Evolutionary conservation across 1,140 invertebrate species (phyloP).

Genomic region (Scaptodrosophila lebanonensis): DNA sequence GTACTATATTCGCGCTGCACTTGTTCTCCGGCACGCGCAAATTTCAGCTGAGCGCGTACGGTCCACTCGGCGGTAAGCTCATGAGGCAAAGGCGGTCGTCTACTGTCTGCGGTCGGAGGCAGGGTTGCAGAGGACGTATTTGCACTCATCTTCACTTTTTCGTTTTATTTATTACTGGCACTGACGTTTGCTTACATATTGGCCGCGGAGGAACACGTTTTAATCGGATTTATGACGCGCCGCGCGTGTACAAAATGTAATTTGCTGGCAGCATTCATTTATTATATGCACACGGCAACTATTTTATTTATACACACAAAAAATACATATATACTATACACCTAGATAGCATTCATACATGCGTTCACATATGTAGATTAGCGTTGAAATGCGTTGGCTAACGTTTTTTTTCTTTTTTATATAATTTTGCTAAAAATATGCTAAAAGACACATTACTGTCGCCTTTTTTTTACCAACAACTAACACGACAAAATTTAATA

Average conservation of each 20-base stretch:
- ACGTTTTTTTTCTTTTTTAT: slow-evolving; percentile 36
- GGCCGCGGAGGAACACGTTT: too few relatives aligned
- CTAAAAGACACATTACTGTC: slow-evolving; percentile 22
- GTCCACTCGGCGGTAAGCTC: slow-evolving; percentile 76
- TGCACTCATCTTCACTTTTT: too few relatives aligned
- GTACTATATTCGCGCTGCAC: slow-evolving; percentile 50
- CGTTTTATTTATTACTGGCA: background rate
- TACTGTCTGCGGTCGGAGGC: background rate
- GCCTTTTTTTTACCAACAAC: slow-evolving; percentile 13
- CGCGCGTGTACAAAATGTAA: too few relatives aligned
- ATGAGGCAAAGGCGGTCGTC: slow-evolving; percentile 50
- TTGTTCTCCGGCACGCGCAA: slow-evolving; percentile 60
- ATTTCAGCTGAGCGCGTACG: slow-evolving; percentile 72
- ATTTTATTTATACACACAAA: too few relatives aligned
- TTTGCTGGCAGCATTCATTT: slow-evolving; percentile 6
- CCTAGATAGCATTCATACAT: slow-evolving; percentile 24
- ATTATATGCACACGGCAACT: slow-evolving; percentile 22
- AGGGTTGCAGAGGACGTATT: background rate
- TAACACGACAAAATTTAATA: slow-evolving; percentile 6
- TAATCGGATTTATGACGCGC: slow-evolving; percentile 2
- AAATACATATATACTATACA: too few relatives aligned
- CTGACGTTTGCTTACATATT: too few relatives aligned
- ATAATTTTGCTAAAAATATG: slow-evolving; percentile 58
- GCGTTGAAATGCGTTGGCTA: too few relatives aligned
- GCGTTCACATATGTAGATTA: too few relatives aligned